Evolutionary conservation across 2,113 vertebrate species (phyloP).

Genomic region (Mastomys natalensis): DNA sequence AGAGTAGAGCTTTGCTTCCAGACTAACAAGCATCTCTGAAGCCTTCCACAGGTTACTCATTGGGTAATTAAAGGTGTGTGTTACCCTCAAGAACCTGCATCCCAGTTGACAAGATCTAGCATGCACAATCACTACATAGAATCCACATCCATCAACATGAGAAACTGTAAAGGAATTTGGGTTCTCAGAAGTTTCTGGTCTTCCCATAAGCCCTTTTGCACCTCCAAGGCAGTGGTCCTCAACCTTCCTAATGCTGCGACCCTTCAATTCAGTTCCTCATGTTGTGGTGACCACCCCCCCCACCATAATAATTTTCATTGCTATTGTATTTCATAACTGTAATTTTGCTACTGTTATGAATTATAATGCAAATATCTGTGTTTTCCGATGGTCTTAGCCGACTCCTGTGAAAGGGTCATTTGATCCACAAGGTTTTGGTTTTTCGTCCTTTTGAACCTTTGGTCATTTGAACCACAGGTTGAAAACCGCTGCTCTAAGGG

Average conservation of each 20-base stretch:
- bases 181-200: not conserved
- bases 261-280: not conserved
- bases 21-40: not conserved
- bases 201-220: not conserved
- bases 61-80: not conserved
- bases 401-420: not conserved
- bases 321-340: not conserved
- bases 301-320: not conserved
- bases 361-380: not conserved
- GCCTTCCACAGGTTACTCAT: not conserved
- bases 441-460: no score
- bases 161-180: not conserved
- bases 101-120: not conserved
- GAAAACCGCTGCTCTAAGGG: not conserved
- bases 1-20: not conserved
- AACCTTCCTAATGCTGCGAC: not conserved
- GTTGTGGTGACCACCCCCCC: not conserved
- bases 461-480: not conserved
- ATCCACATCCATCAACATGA: accelerated
- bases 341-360: not conserved
- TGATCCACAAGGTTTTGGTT: no score
- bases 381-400: not conserved
- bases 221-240: not conserved
- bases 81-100: not conserved
- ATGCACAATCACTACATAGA: not conserved